phyloP scores from a whole-genome alignment of 2,888 invertebrate species.

The Crossocerus cetratus region DNA sequence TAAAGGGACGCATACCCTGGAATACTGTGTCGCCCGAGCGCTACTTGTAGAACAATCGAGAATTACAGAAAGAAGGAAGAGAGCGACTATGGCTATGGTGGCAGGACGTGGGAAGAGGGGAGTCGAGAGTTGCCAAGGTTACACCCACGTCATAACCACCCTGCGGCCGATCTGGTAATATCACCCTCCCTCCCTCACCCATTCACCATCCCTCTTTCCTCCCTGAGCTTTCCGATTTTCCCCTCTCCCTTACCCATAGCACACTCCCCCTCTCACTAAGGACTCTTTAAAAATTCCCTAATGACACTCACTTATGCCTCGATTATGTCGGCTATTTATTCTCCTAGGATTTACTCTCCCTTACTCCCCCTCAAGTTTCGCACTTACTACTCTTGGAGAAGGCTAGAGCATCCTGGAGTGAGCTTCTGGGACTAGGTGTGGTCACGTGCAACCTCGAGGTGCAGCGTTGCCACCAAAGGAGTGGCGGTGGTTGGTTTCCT shows the following conservation, averaged over 20 bases:
- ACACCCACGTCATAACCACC: conserved; percentile 70
- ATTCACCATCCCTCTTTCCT: conserved; percentile 45
- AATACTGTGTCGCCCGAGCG: too few relatives aligned
- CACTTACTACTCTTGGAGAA: too few relatives aligned
- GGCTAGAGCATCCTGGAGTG: too few relatives aligned
- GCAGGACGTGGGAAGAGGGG: conserved; percentile 26
- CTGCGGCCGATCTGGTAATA: conserved; percentile 58
- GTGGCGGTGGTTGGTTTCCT: neutral
- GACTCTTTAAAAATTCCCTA: conserved; percentile 55
- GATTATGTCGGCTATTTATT: too few relatives aligned
- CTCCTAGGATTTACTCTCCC: too few relatives aligned
- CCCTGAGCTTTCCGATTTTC: conserved; percentile 36
- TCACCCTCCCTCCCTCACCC: conserved; percentile 50
- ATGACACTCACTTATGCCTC: conserved; percentile 51
- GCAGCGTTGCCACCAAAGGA: neutral
- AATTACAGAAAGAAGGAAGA: conserved; percentile 26
- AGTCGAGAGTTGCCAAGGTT: conserved; percentile 71
- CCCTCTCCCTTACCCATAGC: conserved; percentile 26
- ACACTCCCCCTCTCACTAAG: conserved; percentile 35
- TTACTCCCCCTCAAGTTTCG: too few relatives aligned
- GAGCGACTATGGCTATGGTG: too few relatives aligned
- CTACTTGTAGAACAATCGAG: neutral
- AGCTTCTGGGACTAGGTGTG: too few relatives aligned
- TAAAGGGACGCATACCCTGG: too few relatives aligned
- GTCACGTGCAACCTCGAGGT: too few relatives aligned